Base-by-base conservation (phyloP, 2,797 vertebrate genomes). In the Falco berigora region DNA sequence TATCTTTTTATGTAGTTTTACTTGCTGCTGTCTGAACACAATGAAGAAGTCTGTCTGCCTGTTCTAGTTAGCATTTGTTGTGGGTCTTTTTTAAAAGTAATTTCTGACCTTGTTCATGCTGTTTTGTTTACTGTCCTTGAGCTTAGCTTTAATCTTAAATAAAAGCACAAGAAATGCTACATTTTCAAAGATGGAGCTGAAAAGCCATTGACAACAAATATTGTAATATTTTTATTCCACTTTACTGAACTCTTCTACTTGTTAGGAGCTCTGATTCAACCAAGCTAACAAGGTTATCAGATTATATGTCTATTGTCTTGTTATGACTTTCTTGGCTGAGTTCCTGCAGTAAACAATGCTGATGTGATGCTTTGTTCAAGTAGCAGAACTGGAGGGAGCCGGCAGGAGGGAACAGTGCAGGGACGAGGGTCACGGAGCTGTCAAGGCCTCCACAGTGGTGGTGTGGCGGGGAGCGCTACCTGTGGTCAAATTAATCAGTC, bases 51-150 rank as follows among this genome's bases (percentile, higher is more conserved):
- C 91, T 90, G 88, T 9, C 90, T 62, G 95, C 63, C 73, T 86
- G 46, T 64, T 94, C 55, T 52, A 77, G 47, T 86, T 94, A 96
- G 24, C 42, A 87, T 94, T 88, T 88, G 62, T 81, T 85, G 58
- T 72, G 58, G 23, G 3, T 6, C 0, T 88, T 90, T 97, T 94
- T 91, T 91, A 18, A 68, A 88, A 97, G 83, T 92, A 5, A 91
- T 92, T 89, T 87, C 94, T 98, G 98, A 97, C 98, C 98, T 98
- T 98, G 98, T 94, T 97, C 93, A 91, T 96, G 89, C 97, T 97
- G 94, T 97, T 97, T 97, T 98, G 96, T 96, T 97, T 97, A 92
- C 91, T 74, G 98, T 97, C 98, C 98, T 98, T 98, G 98, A 97
- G 94, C 66, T 83, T 97, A 88, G 94, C 95, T 97, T 98, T 98